Percentiles rank a stretch among this genome's conserved stretches.
Conservation (phyloP, 2,797 vertebrate genomes). For the Chaenodraco wilsoni region DNA sequence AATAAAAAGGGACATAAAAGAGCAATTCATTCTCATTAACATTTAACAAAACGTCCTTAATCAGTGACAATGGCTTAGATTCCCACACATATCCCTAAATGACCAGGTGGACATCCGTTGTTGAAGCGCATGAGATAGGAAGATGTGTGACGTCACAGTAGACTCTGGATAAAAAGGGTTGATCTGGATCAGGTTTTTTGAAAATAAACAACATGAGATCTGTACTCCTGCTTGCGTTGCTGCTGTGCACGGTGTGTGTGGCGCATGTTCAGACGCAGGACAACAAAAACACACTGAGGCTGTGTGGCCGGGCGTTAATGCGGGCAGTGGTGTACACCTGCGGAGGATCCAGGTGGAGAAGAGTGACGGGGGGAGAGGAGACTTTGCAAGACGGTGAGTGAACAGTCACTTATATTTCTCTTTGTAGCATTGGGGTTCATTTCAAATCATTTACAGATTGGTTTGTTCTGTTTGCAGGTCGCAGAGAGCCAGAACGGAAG, state of each 20-base stretch:
- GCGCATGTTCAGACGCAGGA: conserved; percentile 49
- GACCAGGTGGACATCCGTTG: conserved; percentile 47
- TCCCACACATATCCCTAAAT: conserved; percentile 63
- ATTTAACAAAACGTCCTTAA: conserved; percentile 54
- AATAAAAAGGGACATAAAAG: conserved; percentile 68
- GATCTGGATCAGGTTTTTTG: background rate
- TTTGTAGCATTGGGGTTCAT: background rate
- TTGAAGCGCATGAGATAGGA: conserved; percentile 55
- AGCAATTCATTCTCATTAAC: conserved; percentile 53
- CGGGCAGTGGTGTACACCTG: conserved; percentile 82
- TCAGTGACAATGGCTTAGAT: conserved; percentile 45
- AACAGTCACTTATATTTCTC: background rate
- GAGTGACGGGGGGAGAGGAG: conserved; percentile 55
- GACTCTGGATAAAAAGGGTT: conserved; percentile 53
- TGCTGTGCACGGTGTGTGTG: conserved; percentile 63
- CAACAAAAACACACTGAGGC: conserved; percentile 57
- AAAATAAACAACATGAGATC: conserved; percentile 70
- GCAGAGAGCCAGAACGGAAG: conserved; percentile 32
- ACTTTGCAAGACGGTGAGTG: conserved; percentile 65
- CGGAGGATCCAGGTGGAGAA: conserved; percentile 83
- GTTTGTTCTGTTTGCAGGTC: conserved; percentile 51
- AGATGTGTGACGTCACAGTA: conserved; percentile 36
- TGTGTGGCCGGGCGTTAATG: conserved; percentile 81
- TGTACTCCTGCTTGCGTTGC: conserved; percentile 48
- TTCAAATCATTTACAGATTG: background rate